Percentiles rank a stretch among this genome's conserved stretches.
These are phyloP conservation scores for Drosophila birchii DNA, from an alignment of 2,888 invertebrate species.

Conservation along the genomic window DNA sequence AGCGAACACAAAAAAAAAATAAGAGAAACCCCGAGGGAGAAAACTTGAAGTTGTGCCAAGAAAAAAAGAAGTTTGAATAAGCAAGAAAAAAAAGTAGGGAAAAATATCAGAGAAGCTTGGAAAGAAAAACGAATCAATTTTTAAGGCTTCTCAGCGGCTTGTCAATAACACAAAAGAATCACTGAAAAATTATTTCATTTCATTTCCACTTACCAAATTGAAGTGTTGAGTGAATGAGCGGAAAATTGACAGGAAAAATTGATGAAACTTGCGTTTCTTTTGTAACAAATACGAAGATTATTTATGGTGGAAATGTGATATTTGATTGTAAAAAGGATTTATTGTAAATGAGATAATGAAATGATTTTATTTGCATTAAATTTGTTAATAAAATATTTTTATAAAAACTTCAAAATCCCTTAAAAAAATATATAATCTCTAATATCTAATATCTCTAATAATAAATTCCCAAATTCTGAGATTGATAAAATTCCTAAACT, in stretches of 20 bases:
- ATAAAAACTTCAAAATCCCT: neutral
- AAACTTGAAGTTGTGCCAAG: constrained; percentile 53
- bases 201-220: constrained; percentile 21
- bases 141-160: constrained; percentile 39
- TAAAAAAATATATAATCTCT: neutral
- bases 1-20: constrained; percentile 4
- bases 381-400: neutral
- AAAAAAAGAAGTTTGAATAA: constrained; percentile 35
- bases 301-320: neutral
- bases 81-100: neutral
- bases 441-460: no score
- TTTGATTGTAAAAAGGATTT: neutral
- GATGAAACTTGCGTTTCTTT: neutral
- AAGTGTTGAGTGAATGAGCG: constrained; percentile 3
- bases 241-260: constrained; percentile 6
- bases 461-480: constrained; percentile 10
- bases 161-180: constrained; percentile 35
- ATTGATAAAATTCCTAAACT: constrained; percentile 7
- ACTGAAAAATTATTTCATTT: constrained; percentile 19
- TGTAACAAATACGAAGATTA: neutral
- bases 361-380: neutral
- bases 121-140: constrained; percentile 41
- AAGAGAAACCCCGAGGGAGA: neutral
- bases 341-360: neutral
- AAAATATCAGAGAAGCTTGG: neutral